Conservation (phyloP, 2,888 invertebrate genomes). For the Hypena proboscidalis region DNA sequence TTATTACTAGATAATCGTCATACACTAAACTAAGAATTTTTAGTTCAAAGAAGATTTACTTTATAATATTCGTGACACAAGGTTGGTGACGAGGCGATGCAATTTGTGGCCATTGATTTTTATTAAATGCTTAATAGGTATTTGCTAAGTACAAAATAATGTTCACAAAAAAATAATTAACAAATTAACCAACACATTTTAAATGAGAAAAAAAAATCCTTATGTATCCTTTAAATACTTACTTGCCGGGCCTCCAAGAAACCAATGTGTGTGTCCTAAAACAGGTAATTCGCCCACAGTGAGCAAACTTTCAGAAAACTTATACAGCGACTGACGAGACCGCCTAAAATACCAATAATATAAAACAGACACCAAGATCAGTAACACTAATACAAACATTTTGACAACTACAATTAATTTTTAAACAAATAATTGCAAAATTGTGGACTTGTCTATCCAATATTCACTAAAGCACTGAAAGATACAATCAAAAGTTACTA, state of each 20-base stretch:
- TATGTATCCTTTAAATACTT: too few species aligned
- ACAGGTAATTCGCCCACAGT: conserved; percentile 58
- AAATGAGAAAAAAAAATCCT: too few species aligned
- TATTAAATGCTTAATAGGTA: too few species aligned
- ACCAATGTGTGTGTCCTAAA: conserved; percentile 70
- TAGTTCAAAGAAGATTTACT: too few species aligned
- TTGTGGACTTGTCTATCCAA: conserved; percentile 9
- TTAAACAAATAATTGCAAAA: background rate
- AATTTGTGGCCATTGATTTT: too few species aligned
- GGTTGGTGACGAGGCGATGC: too few species aligned
- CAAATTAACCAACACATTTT: too few species aligned
- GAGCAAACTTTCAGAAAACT: conserved; percentile 56
- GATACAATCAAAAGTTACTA: background rate
- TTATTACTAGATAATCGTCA: too few species aligned
- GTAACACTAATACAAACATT: conserved; percentile 57
- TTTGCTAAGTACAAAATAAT: too few species aligned
- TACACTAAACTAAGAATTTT: too few species aligned
- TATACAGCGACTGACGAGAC: conserved; percentile 57
- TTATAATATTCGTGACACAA: too few species aligned
- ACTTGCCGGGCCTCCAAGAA: conserved; percentile 73
- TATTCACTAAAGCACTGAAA: conserved; percentile 19
- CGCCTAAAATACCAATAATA: conserved; percentile 62
- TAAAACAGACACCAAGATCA: conserved; percentile 47
- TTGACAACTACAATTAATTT: conserved; percentile 4
- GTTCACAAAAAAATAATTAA: too few species aligned